Percentiles rank a stretch among this genome's conserved stretches.
Conservation (phyloP, 2,113 vertebrate genomes). For the Euleptes europaea region DNA sequence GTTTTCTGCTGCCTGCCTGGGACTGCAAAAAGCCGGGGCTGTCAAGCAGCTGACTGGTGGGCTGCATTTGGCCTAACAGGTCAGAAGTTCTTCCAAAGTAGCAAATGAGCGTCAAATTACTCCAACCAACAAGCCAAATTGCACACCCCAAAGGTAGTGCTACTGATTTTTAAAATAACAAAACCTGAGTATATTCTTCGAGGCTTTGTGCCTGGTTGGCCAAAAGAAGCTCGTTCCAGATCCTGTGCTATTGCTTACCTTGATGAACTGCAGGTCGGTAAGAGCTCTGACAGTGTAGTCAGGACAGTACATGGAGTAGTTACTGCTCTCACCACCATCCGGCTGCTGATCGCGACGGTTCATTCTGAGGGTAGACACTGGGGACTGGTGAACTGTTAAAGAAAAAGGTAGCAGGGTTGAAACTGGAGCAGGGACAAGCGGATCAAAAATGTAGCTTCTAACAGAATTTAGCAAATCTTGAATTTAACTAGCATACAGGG, state of each 20-base stretch:
- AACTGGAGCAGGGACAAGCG: not conserved
- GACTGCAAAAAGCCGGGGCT: not conserved
- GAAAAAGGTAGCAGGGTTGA: not conserved
- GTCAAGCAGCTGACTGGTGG: not conserved
- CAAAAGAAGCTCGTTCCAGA: not conserved
- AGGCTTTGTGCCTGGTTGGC: not conserved
- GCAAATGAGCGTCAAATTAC: too few relatives aligned
- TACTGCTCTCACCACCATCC: conserved; percentile 74
- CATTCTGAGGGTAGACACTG: conserved; percentile 77
- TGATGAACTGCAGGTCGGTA: conserved; percentile 89
- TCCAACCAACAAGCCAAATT: not conserved
- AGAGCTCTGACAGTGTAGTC: conserved; percentile 93
- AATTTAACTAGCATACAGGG: not conserved
- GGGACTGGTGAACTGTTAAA: conserved; percentile 83
- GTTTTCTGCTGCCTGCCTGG: not conserved
- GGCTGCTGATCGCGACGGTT: conserved; percentile 76
- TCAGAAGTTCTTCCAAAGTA: not conserved
- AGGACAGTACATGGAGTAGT: conserved; percentile 82
- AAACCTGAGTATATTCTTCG: not conserved
- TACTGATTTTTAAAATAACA: not conserved
- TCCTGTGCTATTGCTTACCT: conserved; percentile 57
- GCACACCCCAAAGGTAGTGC: not conserved
- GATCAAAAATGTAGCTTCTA: too few relatives aligned
- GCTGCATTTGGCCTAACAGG: too few relatives aligned
- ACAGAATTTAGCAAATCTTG: not conserved